Evolutionary conservation across 2,888 invertebrate genomes (phyloP), one percentile per base, ranked within the genome.

Genomic region (Phasia obesa): DNA sequence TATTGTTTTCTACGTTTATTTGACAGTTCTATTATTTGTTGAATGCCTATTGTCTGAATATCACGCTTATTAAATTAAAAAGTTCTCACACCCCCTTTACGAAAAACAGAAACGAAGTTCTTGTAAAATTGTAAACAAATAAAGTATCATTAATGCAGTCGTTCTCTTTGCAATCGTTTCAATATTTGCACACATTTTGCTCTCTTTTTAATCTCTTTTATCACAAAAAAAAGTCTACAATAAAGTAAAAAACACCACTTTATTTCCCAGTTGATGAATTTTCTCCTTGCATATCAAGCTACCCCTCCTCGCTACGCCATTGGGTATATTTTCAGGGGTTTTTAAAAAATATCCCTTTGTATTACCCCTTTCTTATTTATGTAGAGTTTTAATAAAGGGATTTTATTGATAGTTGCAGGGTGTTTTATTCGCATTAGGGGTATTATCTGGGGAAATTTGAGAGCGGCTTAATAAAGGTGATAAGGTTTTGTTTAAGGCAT

Each of bases 21-120:
- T 47, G 57, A 57, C 35, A 47, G 31, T 21, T 47, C 17, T 55
- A n/a, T 44, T 71, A 42, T 15, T 42, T 42, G 7, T 38, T 38
- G 3, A 13, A 38, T 13, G 27, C 27, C n/a, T n/a, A 27, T 5
- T 27, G 27, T 27, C 4, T 31, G n/a, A 47, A 59, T 42, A 42
- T 44, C 44, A 55, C 13, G 5, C 53, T 19, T 38, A 44, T 53
- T 25, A 60, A 76, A 23, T 44, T 55, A 42, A 42, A 82, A 51
- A 38, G n/a, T 82, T 82, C 82, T 65, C 82, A 78, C 82, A 82
- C 73, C 55, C 77, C 21, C 59, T 19, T 42, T 7, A 38, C 9
- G 2, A 15, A 3, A 42, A 2, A 42, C 2, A 15, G 9, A 0
- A 13, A 4, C 7, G 0, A 19, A n/a, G 21, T 21, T 13, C 3